Evolutionary conservation across 2,797 vertebrate genomes (phyloP).

Genomic region (Mormyrops attenuatus): DNA sequence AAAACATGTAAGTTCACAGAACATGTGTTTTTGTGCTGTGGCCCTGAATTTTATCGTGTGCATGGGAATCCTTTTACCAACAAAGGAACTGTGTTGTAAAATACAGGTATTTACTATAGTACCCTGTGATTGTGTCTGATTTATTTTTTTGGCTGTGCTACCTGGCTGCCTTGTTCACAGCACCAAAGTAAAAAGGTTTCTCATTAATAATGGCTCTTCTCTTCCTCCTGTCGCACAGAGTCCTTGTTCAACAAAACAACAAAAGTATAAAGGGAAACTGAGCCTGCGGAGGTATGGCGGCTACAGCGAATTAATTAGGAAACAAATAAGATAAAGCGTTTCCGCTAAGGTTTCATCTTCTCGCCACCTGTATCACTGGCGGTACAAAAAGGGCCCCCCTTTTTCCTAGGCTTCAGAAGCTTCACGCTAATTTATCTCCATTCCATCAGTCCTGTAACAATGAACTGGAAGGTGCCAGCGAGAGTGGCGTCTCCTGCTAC

Average conservation of each 20-base stretch:
- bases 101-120: background rate
- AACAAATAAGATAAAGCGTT: slow-evolving; percentile 43
- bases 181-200: slow-evolving; percentile 25
- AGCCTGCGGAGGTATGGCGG: slow-evolving; percentile 36
- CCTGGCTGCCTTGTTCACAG: slow-evolving; percentile 5
- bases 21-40: background rate
- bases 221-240: background rate
- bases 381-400: background rate
- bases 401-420: background rate
- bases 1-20: background rate
- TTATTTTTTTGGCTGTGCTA: background rate
- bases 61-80: background rate
- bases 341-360: slow-evolving; percentile 47
- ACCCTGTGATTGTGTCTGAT: background rate
- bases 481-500: background rate
- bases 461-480: background rate
- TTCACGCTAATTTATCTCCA: background rate
- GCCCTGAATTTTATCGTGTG: background rate
- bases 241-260: slow-evolving; percentile 38
- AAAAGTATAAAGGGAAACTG: slow-evolving; percentile 32
- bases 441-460: background rate
- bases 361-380: slow-evolving; percentile 36
- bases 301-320: slow-evolving; percentile 49
- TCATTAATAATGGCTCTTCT: slow-evolving; percentile 29
- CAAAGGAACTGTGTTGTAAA: background rate